Conservation (phyloP, 2,797 vertebrate species). For the Xiphophorus birchmanni region DNA sequence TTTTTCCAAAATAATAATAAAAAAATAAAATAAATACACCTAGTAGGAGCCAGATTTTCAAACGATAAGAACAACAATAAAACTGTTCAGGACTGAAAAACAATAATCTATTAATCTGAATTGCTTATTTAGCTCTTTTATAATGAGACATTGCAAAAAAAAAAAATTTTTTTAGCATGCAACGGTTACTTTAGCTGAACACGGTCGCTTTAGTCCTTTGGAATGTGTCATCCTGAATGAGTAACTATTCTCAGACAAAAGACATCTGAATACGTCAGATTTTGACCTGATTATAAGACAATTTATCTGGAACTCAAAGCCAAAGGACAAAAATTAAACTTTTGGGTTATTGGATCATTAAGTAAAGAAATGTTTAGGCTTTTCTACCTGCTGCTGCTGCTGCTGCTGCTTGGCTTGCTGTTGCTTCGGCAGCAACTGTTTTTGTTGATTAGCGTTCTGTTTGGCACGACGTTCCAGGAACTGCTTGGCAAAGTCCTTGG, state of each 20-base stretch:
- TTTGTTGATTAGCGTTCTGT: conserved; percentile 94
- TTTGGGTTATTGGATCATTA: conserved; percentile 7
- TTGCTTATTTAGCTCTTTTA: background rate
- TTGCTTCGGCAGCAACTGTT: conserved; percentile 83
- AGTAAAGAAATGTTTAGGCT: background rate
- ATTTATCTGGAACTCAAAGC: background rate
- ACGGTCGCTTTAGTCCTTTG: background rate
- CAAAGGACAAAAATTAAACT: background rate
- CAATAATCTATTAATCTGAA: background rate
- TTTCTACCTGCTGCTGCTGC: conserved; percentile 81
- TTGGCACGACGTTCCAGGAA: conserved; percentile 99
- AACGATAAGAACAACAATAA: background rate
- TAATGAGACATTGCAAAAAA: background rate
- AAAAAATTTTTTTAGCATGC: background rate
- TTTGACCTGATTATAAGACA: background rate
- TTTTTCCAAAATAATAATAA: background rate
- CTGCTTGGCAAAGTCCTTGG: conserved; percentile 99
- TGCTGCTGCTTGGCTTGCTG: conserved; percentile 84
- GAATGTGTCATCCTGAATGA: background rate
- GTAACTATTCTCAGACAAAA: background rate
- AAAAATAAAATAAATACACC: background rate
- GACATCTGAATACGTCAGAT: background rate
- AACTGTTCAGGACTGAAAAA: background rate
- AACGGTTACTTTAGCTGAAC: background rate
- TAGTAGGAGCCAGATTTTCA: background rate